Conservation (phyloP, 2,797 vertebrate genomes). For the Anguilla marmorata region DNA sequence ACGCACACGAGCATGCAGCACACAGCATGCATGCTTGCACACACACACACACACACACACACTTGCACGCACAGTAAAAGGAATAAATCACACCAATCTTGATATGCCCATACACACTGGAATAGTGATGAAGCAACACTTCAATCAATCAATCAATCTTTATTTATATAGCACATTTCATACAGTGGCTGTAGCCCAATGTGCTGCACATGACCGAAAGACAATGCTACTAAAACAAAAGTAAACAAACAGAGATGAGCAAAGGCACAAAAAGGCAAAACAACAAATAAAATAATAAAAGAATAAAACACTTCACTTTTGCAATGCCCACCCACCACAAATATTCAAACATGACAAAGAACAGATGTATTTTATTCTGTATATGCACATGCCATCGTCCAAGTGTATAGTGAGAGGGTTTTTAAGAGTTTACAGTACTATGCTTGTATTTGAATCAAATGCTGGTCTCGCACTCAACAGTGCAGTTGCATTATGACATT, state of each 20-base stretch:
- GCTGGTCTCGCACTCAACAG: background rate
- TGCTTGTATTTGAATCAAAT: background rate
- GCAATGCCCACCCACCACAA: too few relatives aligned
- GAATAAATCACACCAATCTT: background rate
- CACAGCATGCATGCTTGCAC: background rate
- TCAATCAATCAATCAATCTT: too few relatives aligned
- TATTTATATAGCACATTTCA: too few relatives aligned
- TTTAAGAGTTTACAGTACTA: background rate
- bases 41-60: background rate
- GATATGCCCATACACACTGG: background rate
- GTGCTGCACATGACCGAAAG: too few relatives aligned
- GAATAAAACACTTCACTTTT: too few relatives aligned
- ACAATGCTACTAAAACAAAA: too few relatives aligned
- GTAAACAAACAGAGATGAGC: too few relatives aligned
- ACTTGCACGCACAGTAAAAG: background rate
- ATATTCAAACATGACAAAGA: background rate
- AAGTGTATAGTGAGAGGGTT: too few relatives aligned
- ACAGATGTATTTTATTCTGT: background rate
- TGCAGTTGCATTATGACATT: background rate
- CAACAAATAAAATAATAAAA: too few relatives aligned
- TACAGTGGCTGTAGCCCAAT: too few relatives aligned
- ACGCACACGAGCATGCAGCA: background rate
- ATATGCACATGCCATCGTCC: background rate
- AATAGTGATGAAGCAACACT: background rate
- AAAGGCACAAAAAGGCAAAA: too few relatives aligned